These are phyloP conservation scores for Tinea pellionella DNA, from an alignment of 2,888 invertebrate species.

Conservation along the genomic window DNA sequence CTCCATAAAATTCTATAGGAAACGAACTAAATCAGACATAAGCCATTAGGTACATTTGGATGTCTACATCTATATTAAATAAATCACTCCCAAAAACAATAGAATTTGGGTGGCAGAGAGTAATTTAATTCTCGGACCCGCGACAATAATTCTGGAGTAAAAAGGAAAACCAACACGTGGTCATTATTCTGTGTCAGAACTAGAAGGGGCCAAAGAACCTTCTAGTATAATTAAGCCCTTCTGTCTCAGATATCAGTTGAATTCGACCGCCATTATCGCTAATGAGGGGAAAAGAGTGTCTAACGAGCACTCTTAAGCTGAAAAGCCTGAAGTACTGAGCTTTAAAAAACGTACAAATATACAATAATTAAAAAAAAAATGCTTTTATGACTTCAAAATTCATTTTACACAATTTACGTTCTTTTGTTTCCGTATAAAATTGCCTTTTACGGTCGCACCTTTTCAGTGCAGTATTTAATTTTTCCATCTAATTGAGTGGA, in stretches of 20 bases:
- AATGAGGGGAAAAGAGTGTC: slow-evolving; percentile 33
- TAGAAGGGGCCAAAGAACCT: not conserved
- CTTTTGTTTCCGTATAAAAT: not conserved
- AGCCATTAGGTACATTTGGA: not conserved
- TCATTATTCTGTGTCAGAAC: slow-evolving; percentile 11
- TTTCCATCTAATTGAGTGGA: slow-evolving; percentile 32
- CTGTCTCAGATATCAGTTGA: slow-evolving; percentile 43
- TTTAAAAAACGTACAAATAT: no score
- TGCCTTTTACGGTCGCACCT: slow-evolving; percentile 13
- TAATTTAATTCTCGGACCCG: slow-evolving; percentile 1
- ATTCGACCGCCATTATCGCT: slow-evolving; percentile 43
- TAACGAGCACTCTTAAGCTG: not conserved
- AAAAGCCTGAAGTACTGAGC: no score
- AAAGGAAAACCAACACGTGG: slow-evolving; percentile 11
- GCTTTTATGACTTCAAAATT: not conserved
- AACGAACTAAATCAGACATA: not conserved
- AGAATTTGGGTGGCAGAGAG: not conserved
- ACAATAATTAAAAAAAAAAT: no score
- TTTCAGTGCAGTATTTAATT: slow-evolving; percentile 19
- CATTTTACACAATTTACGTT: not conserved
- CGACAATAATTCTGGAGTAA: not conserved
- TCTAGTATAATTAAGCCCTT: slow-evolving; percentile 44
- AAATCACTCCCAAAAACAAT: slow-evolving; percentile 3
- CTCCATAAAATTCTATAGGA: no score
- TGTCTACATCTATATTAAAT: slow-evolving; percentile 2